Evolutionary conservation across 2,888 invertebrate species (phyloP).

Genomic region (Parapristionchus giblindavisi): DNA sequence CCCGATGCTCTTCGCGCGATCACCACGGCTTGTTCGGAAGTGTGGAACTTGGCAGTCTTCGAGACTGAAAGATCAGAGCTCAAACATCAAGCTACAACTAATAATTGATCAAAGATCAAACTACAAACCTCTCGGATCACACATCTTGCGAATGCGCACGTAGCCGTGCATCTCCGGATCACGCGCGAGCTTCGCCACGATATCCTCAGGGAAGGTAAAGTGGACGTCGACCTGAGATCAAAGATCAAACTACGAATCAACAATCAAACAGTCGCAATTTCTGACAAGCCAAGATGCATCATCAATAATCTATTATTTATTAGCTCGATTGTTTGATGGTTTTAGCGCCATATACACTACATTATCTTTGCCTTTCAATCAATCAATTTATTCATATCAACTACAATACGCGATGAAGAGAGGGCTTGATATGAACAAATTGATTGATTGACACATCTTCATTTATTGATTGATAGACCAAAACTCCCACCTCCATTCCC

Average conservation of each 20-base stretch:
- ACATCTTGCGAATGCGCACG: background rate
- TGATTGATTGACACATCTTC: too few relatives aligned
- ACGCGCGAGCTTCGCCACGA: background rate
- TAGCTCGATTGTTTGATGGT: too few relatives aligned
- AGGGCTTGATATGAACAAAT: too few relatives aligned
- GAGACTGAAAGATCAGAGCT: background rate
- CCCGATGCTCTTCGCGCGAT: conserved; percentile 11
- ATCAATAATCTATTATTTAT: too few relatives aligned
- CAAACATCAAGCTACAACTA: background rate
- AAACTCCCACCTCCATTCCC: conserved; percentile 16
- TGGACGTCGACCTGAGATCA: background rate
- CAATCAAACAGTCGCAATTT: too few relatives aligned
- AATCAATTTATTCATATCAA: too few relatives aligned
- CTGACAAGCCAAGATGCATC: too few relatives aligned
- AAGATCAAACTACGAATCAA: background rate
- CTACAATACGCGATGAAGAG: too few relatives aligned
- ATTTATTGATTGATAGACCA: background rate
- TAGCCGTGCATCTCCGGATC: background rate
- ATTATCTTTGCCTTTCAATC: too few relatives aligned
- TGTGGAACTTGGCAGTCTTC: background rate
- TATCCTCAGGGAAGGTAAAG: background rate
- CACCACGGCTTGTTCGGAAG: conserved; percentile 15
- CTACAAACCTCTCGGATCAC: conserved; percentile 5
- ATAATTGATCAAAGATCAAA: background rate
- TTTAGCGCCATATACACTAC: too few relatives aligned